Base-by-base conservation (phyloP, 2,113 vertebrate genomes). In the Spizaetus ornatus region DNA sequence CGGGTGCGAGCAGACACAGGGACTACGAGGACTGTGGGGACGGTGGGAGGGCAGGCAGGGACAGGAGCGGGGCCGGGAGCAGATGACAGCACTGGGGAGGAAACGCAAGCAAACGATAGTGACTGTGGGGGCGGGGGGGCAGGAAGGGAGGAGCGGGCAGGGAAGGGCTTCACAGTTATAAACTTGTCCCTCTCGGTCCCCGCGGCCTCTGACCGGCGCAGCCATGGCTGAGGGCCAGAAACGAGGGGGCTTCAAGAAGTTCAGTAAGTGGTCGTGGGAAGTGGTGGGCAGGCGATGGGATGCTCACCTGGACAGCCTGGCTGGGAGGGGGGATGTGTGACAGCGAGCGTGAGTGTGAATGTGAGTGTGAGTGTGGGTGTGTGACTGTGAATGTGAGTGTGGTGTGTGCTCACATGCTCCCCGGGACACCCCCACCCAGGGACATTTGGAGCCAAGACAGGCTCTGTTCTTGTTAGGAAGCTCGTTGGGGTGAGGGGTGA, bases 171-270 rank as follows among this genome's bases (percentile, higher is more conserved):
- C 88, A 58, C 65, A 17, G 63, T 47, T 20, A 73, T 12, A 53
- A 38, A 88, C 93, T 97, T 45, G 86, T 93, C 59, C 67, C 67
- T 81, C 34, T 66, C 26, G 2, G 19, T 59, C 74, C 82, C 70
- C 1, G 5, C 50, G 4, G 59, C 84, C 56, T 84, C 61, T 5
- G 3, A 70, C 17, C 1, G 0, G 77, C 9, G 0, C 4, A 0
- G 84, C 83, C 88, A 98, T 98, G 98, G 97, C 95, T 0, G 98
- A 98, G 71, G 78, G 69, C 47, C 91, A 98, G 95, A 98, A 93
- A 96, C 98, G 95, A 86, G 73, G 95, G 65, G 56, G 89, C 80
- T 91, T 86, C 96, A 98, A 83, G 66, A 98, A 98, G 96, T 98
- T 98, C 97, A 98, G 98, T 98, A 96, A 98, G 98, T 98, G 62